These are phyloP conservation scores for Columba livia DNA, from an alignment of 2,113 vertebrate genomes.

Conservation along the genomic window DNA sequence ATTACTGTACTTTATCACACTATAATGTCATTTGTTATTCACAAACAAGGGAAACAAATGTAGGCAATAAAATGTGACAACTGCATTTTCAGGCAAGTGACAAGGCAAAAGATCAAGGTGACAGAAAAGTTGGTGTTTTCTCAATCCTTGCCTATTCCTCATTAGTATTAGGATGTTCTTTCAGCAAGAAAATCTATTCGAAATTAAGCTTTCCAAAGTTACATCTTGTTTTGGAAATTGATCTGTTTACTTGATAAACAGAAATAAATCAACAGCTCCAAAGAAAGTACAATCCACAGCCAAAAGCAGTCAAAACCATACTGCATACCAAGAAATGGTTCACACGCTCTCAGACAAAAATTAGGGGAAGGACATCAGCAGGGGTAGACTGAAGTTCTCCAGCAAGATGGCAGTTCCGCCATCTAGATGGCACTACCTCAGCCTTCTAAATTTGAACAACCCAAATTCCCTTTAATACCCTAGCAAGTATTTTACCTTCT, in stretches of 20 bases:
- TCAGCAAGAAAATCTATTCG: not conserved
- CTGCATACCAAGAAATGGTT: not conserved
- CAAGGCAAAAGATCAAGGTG: not conserved
- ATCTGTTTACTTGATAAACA: not conserved
- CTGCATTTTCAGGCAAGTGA: not conserved
- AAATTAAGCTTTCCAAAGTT: not conserved
- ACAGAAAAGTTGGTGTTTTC: not conserved
- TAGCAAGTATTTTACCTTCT: not conserved
- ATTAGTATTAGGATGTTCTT: not conserved
- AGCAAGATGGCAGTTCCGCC: not conserved
- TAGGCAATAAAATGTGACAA: not conserved
- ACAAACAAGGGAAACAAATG: not conserved
- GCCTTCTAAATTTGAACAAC: not conserved
- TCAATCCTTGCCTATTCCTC: not conserved
- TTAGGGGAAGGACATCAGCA: not conserved
- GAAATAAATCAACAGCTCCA: not conserved
- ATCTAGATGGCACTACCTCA: not conserved
- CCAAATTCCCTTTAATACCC: not conserved
- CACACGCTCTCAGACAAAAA: not conserved
- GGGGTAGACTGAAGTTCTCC: not conserved
- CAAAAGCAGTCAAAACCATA: not conserved
- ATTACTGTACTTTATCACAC: not conserved
- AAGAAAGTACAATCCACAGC: not conserved
- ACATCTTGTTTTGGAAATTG: not conserved
- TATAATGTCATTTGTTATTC: not conserved